Percentiles rank a stretch among this genome's conserved stretches.
Conservation (phyloP, 2,113 vertebrate genomes). For the Heloderma charlesbogerti region DNA sequence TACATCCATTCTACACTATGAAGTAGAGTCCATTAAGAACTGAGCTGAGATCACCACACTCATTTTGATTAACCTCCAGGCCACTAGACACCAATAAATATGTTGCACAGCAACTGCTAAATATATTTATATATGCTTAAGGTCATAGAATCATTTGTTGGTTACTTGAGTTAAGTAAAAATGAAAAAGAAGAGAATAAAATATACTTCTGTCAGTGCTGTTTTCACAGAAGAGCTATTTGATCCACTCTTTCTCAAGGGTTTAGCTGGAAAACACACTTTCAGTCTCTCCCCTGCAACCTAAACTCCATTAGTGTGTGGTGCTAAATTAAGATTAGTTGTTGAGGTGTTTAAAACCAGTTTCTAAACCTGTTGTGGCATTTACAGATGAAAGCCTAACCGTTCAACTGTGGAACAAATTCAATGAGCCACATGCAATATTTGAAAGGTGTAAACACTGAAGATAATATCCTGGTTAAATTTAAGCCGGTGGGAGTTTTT, state of each 20-base stretch:
- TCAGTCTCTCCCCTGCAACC: constrained; percentile 42
- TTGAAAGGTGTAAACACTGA: constrained; percentile 39
- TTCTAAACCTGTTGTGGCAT: constrained; percentile 49
- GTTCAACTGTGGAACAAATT: constrained; percentile 32
- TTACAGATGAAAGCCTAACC: constrained; percentile 64
- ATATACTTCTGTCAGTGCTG: constrained; percentile 66
- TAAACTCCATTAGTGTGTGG: constrained; percentile 49
- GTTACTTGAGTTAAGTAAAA: constrained; percentile 57
- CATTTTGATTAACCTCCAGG: constrained; percentile 68
- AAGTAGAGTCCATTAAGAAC: constrained; percentile 63
- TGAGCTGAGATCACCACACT: constrained; percentile 57
- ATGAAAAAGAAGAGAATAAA: constrained; percentile 6
- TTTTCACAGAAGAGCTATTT: constrained; percentile 57
- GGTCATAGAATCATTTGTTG: constrained; percentile 64
- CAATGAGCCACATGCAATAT: not conserved
- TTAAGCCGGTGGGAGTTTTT: constrained; percentile 1
- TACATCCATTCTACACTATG: constrained; percentile 55
- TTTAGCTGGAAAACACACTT: constrained; percentile 44
- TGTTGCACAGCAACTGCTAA: constrained; percentile 59
- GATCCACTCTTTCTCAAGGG: constrained; percentile 11
- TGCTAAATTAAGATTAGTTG: constrained; percentile 53
- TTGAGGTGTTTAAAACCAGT: constrained; percentile 39
- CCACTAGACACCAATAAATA: constrained; percentile 62
- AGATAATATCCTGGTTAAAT: not conserved
- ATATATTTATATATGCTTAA: constrained; percentile 63